phyloP scores from a whole-genome alignment of 2,113 vertebrate genomes.

The Bufo bufo region DNA sequence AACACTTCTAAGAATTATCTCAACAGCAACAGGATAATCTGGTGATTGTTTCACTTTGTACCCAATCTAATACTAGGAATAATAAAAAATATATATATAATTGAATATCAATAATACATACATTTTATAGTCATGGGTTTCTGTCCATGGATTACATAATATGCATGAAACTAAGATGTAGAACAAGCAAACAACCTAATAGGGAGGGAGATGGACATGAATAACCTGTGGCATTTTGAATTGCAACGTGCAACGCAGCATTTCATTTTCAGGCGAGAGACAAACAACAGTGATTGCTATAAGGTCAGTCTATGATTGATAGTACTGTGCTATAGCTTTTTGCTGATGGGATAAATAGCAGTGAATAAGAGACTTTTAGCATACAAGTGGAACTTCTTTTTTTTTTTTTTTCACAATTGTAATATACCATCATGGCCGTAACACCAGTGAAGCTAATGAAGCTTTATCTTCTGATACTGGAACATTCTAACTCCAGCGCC shows the following conservation, averaged over 20 bases:
- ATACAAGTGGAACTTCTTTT: background rate
- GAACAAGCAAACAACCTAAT: background rate
- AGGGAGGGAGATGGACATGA: constrained; percentile 1
- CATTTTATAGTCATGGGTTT: background rate
- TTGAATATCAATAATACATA: background rate
- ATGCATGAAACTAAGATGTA: background rate
- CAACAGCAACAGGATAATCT: background rate
- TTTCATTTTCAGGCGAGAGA: background rate
- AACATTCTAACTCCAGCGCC: no score
- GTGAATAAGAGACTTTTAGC: background rate
- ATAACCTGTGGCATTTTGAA: background rate
- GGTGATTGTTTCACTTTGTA: no score
- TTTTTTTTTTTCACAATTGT: background rate
- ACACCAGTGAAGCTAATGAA: background rate
- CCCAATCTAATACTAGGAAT: background rate
- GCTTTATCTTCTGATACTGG: no score
- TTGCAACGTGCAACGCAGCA: background rate
- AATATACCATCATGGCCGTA: background rate
- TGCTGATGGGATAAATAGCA: background rate
- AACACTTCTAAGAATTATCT: background rate
- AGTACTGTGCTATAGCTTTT: constrained; percentile 8
- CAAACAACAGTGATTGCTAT: constrained; percentile 16
- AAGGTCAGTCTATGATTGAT: constrained; percentile 35
- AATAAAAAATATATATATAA: background rate
- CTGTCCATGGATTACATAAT: background rate